These are phyloP conservation scores for Rhodophaea formosa DNA, from an alignment of 2,888 invertebrate genomes.

Conservation along the genomic window DNA sequence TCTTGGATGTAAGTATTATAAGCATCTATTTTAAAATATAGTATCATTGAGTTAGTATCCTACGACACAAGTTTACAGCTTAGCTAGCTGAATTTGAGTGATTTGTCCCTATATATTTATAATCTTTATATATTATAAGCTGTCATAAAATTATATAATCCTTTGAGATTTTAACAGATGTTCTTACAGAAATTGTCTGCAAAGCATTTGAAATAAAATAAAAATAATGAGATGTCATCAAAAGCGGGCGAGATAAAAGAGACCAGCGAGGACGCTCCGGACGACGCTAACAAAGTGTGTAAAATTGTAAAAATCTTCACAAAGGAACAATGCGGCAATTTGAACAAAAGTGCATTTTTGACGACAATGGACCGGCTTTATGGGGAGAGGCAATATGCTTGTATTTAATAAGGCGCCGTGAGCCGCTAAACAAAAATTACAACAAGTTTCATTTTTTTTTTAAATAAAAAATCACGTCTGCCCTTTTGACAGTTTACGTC, in stretches of 20 bases:
- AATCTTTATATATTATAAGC: no score
- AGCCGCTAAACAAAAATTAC: not conserved
- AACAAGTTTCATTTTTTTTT: not conserved
- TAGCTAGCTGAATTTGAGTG: no score
- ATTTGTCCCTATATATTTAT: no score
- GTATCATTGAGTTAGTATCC: no score
- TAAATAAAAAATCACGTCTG: no score
- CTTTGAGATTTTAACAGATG: no score
- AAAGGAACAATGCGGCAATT: constrained; percentile 21
- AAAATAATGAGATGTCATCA: constrained; percentile 6
- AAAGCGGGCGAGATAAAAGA: not conserved
- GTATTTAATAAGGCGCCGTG: not conserved
- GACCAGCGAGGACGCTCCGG: not conserved
- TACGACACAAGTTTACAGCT: no score
- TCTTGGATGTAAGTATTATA: no score
- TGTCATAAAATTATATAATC: no score
- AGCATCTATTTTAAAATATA: no score
- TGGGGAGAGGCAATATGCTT: not conserved
- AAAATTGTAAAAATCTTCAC: constrained; percentile 19
- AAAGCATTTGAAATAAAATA: constrained; percentile 2
- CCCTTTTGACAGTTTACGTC: no score
- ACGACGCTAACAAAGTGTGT: constrained; percentile 11
- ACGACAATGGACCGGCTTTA: not conserved
- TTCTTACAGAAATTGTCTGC: not conserved
- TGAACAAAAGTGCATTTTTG: constrained; percentile 12